Conservation (phyloP, 2,113 vertebrate genomes). For the Morone saxatilis region DNA sequence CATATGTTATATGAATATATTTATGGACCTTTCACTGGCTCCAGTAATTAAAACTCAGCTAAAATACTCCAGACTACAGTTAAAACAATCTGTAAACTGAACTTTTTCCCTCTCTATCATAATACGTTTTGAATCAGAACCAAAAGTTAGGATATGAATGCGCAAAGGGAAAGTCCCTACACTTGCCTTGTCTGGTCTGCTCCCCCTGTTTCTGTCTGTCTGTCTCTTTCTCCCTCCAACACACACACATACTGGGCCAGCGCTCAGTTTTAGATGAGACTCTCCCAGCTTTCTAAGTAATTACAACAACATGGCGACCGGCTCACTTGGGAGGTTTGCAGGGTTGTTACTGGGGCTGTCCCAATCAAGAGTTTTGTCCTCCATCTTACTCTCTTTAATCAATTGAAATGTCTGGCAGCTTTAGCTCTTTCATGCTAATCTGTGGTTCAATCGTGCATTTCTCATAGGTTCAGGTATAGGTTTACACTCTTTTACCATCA, state of each 20-base stretch:
- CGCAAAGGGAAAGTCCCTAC: slow-evolving; percentile 68
- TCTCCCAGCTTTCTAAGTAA: slow-evolving; percentile 33
- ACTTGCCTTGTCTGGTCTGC: slow-evolving; percentile 38
- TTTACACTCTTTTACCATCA: slow-evolving; percentile 3
- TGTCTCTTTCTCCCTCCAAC: not conserved
- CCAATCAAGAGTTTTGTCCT: not conserved
- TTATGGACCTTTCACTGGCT: not conserved
- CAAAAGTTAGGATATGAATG: slow-evolving; percentile 15
- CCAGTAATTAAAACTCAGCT: not conserved
- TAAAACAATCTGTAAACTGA: not conserved
- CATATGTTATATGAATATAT: not conserved
- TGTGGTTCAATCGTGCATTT: not conserved
- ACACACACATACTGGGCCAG: slow-evolving; percentile 8
- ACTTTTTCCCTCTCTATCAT: not conserved
- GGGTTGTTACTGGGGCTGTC: slow-evolving; percentile 12
- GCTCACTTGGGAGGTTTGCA: not conserved
- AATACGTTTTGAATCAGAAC: not conserved
- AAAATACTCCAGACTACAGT: not conserved
- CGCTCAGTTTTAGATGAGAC: slow-evolving; percentile 38
- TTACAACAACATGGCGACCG: slow-evolving; percentile 21
- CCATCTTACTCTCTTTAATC: slow-evolving; percentile 7
- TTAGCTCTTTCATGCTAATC: not conserved
- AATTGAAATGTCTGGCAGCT: not conserved
- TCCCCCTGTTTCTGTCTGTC: slow-evolving; percentile 40
- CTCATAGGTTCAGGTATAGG: not conserved